Evolutionary conservation across 2,113 vertebrate genomes (phyloP), one percentile per base, ranked within the genome.

Genomic region (Rhipidura dahli): DNA sequence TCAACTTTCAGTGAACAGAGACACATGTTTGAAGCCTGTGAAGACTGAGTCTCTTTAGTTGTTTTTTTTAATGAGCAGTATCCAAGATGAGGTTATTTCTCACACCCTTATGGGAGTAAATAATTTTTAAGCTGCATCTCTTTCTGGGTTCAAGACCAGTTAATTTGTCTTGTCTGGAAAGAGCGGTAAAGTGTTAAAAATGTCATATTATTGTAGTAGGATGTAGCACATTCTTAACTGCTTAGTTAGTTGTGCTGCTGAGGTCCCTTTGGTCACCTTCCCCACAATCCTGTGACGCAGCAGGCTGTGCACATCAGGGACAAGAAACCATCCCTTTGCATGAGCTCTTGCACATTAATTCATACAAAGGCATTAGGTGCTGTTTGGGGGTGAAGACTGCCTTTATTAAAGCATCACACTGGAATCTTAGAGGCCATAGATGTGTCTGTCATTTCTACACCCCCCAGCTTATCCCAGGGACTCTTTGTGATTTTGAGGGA

Each of bases 291-390:
- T 3, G 1, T 37, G 64, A 40, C 33, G 45, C 2, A 51, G 44
- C 0, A 11, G 33, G 40, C 26, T 70, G 37, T 54, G 20, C 26
- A 18, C 31, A n/a, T 14, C 42, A 53, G 84, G 80, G 42, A 37
- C 31, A 37, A 53, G 40, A 75, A 81, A 44, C 56, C 14, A 47
- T n/a, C 30, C 27, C 15, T 64, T 63, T 44, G 31, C 40, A 6
- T 6, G 45, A 87, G 61, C 10, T 79, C 45, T 59, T 53, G 35
- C 57, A 31, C 12, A 0, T 49, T 26, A n/a, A 30, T 60, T 64
- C 40, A 14, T n/a, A 26, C 1, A 1, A 75, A 59, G 33, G 3
- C 21, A 17, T 64, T 13, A 16, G 1, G 1, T 20, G 68, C 27
- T 75, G 10, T 40, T 42, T 64, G 33, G 11, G 33, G 63, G 31